Conservation (phyloP, 2,797 vertebrate genomes). For the Iguana delicatissima region DNA sequence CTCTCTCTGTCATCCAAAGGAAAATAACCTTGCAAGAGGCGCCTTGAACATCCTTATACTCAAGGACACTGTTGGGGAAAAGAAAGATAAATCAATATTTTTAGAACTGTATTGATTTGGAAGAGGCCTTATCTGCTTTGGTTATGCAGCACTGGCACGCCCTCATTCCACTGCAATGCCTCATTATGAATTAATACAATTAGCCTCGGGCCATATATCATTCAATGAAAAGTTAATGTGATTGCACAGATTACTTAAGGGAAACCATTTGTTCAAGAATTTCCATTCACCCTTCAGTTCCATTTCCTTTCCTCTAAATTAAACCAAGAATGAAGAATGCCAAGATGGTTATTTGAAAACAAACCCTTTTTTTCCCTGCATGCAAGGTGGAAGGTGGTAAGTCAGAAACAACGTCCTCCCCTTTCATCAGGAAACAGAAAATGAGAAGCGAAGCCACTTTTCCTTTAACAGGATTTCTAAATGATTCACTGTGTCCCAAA, state of each 20-base stretch:
- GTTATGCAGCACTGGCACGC: background rate
- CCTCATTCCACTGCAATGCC: background rate
- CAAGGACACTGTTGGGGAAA: background rate
- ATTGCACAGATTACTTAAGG: constrained; percentile 35
- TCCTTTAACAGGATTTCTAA: background rate
- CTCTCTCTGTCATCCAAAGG: background rate
- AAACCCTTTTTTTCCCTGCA: background rate
- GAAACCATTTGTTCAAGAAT: constrained; percentile 17
- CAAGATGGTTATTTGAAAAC: background rate
- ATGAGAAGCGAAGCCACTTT: background rate
- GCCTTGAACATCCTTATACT: background rate
- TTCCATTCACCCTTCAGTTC: background rate
- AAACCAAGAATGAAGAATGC: constrained; percentile 6
- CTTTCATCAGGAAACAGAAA: constrained; percentile 1
- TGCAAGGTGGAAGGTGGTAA: background rate
- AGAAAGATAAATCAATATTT: constrained; percentile 12
- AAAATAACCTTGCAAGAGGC: background rate
- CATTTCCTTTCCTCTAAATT: constrained; percentile 8
- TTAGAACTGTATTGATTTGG: background rate
- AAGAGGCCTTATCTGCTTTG: background rate
- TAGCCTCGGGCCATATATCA: constrained; percentile 8
- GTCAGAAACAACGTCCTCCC: background rate
- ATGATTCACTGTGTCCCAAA: background rate
- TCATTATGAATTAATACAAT: constrained; percentile 16
- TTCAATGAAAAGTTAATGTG: constrained; percentile 28